Conservation (phyloP, 2,797 vertebrate genomes). For the Gallirallus australis region DNA sequence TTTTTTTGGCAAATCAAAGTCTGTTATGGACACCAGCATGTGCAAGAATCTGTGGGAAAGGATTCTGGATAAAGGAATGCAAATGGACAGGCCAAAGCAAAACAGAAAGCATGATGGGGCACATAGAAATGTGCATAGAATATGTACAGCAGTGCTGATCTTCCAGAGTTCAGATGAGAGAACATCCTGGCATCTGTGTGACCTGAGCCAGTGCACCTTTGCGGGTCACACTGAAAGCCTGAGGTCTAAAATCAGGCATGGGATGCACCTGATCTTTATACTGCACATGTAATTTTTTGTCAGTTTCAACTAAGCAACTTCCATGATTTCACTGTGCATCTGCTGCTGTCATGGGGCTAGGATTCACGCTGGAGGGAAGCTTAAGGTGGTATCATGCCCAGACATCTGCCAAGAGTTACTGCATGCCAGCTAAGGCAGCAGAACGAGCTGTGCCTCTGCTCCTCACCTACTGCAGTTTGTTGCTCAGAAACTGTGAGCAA, state of each 20-base stretch:
- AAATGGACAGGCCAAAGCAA: neutral
- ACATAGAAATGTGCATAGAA: neutral
- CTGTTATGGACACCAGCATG: neutral
- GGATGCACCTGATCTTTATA: neutral
- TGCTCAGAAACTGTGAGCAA: neutral
- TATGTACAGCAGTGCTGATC: accelerated
- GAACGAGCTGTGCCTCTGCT: neutral
- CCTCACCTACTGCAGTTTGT: neutral
- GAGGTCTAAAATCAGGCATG: neutral
- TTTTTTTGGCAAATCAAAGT: neutral
- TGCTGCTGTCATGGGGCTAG: neutral
- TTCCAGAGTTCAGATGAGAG: neutral
- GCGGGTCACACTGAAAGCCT: neutral
- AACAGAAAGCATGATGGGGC: neutral
- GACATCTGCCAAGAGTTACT: neutral
- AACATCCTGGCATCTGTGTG: neutral
- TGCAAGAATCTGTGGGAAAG: neutral
- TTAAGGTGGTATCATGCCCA: neutral
- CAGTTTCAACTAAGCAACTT: neutral
- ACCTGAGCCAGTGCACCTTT: accelerated
- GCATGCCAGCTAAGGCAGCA: neutral
- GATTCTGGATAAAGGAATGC: neutral
- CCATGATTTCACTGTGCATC: neutral
- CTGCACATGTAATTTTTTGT: neutral
- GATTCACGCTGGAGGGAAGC: neutral